phyloP scores from a whole-genome alignment of 2,888 invertebrate genomes.

The Brenthis ino region DNA sequence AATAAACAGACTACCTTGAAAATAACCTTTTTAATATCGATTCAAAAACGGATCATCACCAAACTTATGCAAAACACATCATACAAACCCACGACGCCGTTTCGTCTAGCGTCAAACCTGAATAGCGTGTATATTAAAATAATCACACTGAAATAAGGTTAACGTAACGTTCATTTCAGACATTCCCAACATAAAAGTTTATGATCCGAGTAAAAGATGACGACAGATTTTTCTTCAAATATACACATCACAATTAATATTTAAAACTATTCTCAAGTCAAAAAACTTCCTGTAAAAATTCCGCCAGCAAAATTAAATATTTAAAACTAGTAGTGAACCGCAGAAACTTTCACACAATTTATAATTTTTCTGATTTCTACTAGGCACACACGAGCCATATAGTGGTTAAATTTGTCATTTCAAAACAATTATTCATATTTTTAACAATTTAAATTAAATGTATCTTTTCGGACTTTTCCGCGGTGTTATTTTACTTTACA shows the following conservation, averaged over 20 bases:
- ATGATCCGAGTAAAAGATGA: constrained; percentile 20
- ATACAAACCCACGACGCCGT: constrained; percentile 21
- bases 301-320: neutral
- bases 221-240: constrained; percentile 14
- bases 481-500: too few species aligned
- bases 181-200: constrained; percentile 20
- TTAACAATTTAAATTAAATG: too few species aligned
- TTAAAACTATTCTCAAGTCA: constrained; percentile 4
- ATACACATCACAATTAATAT: constrained; percentile 12
- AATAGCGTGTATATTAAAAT: neutral
- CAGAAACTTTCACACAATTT: too few species aligned
- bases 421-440: too few species aligned
- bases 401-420: too few species aligned
- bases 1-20: constrained; percentile 6
- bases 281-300: constrained; percentile 1
- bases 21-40: constrained; percentile 11
- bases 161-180: constrained; percentile 3
- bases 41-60: neutral
- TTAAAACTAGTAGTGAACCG: neutral
- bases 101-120: constrained; percentile 9
- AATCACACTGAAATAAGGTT: constrained; percentile 7
- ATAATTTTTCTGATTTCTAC: too few species aligned
- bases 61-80: constrained; percentile 1
- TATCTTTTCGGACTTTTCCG: too few species aligned
- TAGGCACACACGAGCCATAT: too few species aligned